Conservation (phyloP, 2,113 vertebrate species). For the Engystomops pustulosus region DNA sequence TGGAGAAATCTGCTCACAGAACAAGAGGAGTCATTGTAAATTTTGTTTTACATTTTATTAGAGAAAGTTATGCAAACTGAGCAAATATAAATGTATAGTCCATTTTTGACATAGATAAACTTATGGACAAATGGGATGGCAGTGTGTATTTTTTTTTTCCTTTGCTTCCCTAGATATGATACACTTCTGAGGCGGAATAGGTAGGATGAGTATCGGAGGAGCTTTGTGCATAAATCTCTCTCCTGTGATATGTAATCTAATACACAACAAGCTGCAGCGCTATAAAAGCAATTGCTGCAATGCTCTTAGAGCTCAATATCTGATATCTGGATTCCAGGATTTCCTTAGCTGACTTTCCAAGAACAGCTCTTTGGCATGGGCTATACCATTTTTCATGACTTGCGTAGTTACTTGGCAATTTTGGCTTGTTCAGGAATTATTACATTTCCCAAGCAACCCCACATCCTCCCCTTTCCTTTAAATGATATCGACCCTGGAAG, state of each 20-base stretch:
- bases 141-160: no score
- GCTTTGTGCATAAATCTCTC: constrained; percentile 24
- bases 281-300: constrained; percentile 48
- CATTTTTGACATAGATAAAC: no score
- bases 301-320: constrained; percentile 6
- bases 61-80: no score
- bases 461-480: neutral
- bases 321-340: constrained; percentile 7
- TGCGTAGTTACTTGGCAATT: neutral
- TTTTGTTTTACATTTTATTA: no score
- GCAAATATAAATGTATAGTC: no score
- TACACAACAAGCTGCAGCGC: constrained; percentile 19
- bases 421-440: neutral
- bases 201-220: constrained; percentile 1
- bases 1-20: no score
- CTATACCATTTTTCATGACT: neutral
- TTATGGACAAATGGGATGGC: no score
- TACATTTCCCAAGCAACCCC: neutral
- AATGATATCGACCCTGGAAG: neutral
- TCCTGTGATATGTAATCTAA: constrained; percentile 26
- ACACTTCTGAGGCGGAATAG: neutral
- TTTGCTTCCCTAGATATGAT: neutral
- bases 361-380: neutral
- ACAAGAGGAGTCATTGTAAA: no score
- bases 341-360: neutral